Evolutionary conservation across 2,113 vertebrate genomes (phyloP).

Genomic region (Todiramphus chloris): DNA sequence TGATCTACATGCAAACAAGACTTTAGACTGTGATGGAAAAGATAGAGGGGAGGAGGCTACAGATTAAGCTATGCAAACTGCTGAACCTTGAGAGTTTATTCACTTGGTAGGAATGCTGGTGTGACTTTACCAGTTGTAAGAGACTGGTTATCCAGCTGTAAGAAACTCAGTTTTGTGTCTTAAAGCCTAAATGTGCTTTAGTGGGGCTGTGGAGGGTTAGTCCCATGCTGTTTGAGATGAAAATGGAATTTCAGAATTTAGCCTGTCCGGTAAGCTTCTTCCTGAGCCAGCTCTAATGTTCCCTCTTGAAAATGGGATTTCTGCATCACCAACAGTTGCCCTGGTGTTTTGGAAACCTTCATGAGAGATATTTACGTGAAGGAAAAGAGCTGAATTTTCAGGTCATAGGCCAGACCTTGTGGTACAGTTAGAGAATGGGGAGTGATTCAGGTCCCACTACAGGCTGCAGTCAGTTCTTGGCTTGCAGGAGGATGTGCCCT

Average conservation of each 20-base stretch:
- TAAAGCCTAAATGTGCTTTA: background rate
- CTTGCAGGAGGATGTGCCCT: background rate
- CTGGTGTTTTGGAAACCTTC: background rate
- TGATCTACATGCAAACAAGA: background rate
- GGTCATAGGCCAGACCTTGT: background rate
- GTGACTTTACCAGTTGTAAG: background rate
- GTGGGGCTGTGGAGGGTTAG: background rate
- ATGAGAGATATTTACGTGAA: background rate
- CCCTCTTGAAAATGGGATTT: background rate
- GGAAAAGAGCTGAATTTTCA: background rate
- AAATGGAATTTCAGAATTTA: background rate
- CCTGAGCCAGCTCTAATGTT: background rate
- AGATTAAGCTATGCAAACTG: background rate
- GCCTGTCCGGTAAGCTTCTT: background rate
- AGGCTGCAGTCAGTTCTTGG: background rate
- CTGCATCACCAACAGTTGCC: background rate
- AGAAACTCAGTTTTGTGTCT: background rate
- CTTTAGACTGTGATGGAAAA: background rate
- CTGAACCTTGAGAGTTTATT: background rate
- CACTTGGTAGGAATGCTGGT: background rate
- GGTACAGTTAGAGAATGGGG: background rate
- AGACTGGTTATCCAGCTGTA: background rate
- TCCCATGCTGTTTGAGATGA: background rate
- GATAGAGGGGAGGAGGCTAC: background rate
- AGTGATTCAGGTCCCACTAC: background rate